Evolutionary conservation across 2,113 vertebrate genomes (phyloP), one percentile per base, ranked within the genome.

Genomic region (Ceyx cyanopectus): DNA sequence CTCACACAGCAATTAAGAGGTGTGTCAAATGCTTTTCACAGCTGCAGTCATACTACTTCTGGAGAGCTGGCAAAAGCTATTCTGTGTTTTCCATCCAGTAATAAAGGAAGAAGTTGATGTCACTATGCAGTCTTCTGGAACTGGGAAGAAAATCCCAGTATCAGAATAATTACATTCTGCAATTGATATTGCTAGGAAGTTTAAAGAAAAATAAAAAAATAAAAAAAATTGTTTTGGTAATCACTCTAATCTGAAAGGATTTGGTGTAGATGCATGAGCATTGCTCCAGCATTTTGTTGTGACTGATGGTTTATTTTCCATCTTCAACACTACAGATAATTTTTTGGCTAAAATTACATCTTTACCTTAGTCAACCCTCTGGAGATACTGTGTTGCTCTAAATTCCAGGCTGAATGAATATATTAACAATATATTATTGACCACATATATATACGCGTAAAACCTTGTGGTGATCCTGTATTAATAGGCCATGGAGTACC

Each of bases 181-280:
- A 95, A 98, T 98, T 96, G 97, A 85, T 96, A 96, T 95, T 97
- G 92, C 96, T 97, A 98, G 96, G 94, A 98, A 97, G 95, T 91
- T 18, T 97, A 91, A 91, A 96, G 96, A 90, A 93, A 93, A 66
- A n/a, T n/a, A n/a, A 93, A 80, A 27, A 46, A 46, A 46, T 8
- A 46, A 45, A 46, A 15, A 46, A 45, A 45, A 67, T 57, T 86
- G 91, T 54, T 92, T 72, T 48, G 5, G 37, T 66, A 63, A 45
- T 72, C 11, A 73, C 19, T 78, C 66, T 70, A 61, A 61, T 76
- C 34, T 75, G 40, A 61, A 70, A 72, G 32, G 48, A 29, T 41
- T 85, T 3, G 4, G 12, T 27, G 22, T 30, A 61, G 54, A 6
- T 51, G 10, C 30, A 40, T n/a, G 58, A 81, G 4, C 19, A 54